phyloP scores from a whole-genome alignment of 2,888 invertebrate genomes.

The Galeopsomyia nigrocyanea region DNA sequence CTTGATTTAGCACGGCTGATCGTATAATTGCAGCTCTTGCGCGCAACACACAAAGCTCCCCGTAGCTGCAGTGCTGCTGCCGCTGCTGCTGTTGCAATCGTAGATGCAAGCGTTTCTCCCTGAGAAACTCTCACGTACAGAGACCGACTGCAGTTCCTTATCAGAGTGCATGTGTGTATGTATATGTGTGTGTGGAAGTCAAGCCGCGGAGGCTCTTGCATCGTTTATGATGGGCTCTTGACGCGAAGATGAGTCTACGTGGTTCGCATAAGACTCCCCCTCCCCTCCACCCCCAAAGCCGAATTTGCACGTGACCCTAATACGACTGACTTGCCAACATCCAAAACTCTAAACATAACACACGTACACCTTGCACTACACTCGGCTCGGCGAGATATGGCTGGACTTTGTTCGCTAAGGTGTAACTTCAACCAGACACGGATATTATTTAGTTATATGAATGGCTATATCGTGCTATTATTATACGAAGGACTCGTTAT shows the following conservation, averaged over 20 bases:
- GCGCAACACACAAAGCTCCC: too few relatives aligned
- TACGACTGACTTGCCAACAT: constrained; percentile 58
- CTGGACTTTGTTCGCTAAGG: constrained; percentile 11
- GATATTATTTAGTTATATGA: constrained; percentile 24
- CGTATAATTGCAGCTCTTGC: too few relatives aligned
- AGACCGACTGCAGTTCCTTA: neutral
- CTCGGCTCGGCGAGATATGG: neutral
- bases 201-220: constrained; percentile 55
- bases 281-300: constrained; percentile 42
- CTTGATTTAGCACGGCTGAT: too few relatives aligned
- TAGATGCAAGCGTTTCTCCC: too few relatives aligned
- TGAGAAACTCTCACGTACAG: neutral
- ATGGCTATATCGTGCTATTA: too few relatives aligned
- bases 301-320: constrained; percentile 66
- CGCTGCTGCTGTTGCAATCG: too few relatives aligned
- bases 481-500: too few relatives aligned
- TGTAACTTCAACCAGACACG: neutral
- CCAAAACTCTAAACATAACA: constrained; percentile 42
- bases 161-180: too few relatives aligned
- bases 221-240: constrained; percentile 64
- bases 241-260: constrained; percentile 65
- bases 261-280: constrained; percentile 62
- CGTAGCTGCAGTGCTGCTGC: too few relatives aligned
- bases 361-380: neutral
- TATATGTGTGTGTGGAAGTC: neutral